phyloP scores from a whole-genome alignment of 2,888 invertebrate genomes.

The Harmothoe impar region DNA sequence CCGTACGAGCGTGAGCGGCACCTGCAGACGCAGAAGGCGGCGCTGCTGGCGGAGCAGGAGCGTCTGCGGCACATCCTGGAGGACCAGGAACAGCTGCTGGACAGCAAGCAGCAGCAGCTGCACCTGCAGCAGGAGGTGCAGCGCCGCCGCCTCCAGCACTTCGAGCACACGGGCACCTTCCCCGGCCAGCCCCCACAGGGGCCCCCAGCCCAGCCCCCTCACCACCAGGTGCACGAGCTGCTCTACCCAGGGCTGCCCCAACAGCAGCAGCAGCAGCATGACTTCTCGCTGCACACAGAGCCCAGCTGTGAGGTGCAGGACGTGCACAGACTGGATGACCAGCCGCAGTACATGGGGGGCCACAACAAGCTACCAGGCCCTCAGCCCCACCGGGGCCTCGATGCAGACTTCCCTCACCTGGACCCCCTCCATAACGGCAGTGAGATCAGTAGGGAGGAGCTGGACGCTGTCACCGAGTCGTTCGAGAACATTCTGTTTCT shows the following conservation, averaged over 20 bases:
- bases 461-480: constrained; percentile 31
- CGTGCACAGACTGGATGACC: neutral
- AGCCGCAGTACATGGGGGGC: neutral
- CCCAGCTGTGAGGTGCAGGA: neutral
- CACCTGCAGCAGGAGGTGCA: constrained; percentile 46
- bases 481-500: constrained; percentile 43
- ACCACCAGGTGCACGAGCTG: neutral
- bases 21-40: constrained; percentile 51
- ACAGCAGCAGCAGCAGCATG: neutral
- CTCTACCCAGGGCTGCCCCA: neutral
- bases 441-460: constrained; percentile 33
- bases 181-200: neutral
- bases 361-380: neutral
- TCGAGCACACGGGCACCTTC: constrained; percentile 33
- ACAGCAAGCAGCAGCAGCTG: constrained; percentile 50
- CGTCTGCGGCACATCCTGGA: constrained; percentile 33
- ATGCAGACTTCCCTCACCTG: neutral
- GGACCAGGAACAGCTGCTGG: constrained; percentile 50
- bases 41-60: constrained; percentile 42
- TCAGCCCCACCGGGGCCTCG: neutral
- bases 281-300: neutral
- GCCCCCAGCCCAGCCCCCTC: neutral
- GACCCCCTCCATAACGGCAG: neutral
- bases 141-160: constrained; percentile 12
- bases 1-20: constrained; percentile 43